Evolutionary conservation across 1,140 invertebrate genomes (phyloP).

Genomic region (Penaeus vannamei): DNA sequence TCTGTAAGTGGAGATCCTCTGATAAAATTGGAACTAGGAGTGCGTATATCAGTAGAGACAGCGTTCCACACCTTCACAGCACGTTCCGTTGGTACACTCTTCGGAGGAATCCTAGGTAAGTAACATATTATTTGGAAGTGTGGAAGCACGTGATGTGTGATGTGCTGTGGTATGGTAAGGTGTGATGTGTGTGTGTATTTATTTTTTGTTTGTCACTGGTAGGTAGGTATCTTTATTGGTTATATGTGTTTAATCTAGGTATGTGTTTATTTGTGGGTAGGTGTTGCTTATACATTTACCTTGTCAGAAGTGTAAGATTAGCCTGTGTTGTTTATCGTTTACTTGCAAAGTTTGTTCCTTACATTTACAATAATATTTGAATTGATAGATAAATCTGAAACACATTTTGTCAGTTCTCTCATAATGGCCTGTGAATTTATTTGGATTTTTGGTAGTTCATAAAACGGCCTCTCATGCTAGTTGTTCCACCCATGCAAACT

Average conservation of each 20-base stretch:
- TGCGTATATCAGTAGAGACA: slow-evolving; percentile 44
- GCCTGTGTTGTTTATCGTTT: too few relatives aligned
- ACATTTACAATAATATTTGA: neutral
- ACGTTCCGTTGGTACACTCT: slow-evolving; percentile 65
- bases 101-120: slow-evolving; percentile 66
- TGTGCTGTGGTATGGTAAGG: too few relatives aligned
- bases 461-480: neutral
- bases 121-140: neutral
- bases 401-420: neutral
- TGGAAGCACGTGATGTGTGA: too few relatives aligned
- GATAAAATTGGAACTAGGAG: slow-evolving; percentile 57
- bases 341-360: neutral
- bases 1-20: slow-evolving; percentile 66
- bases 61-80: slow-evolving; percentile 66
- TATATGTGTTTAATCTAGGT: neutral
- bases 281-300: neutral
- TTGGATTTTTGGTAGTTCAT: neutral
- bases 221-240: neutral
- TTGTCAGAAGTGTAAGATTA: too few relatives aligned
- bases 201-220: too few relatives aligned
- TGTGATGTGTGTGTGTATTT: too few relatives aligned
- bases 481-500: too few relatives aligned
- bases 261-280: neutral
- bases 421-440: neutral
- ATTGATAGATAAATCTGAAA: neutral